phyloP scores from a whole-genome alignment of 2,888 invertebrate genomes.

The Caenorhabditis sulstoni region DNA sequence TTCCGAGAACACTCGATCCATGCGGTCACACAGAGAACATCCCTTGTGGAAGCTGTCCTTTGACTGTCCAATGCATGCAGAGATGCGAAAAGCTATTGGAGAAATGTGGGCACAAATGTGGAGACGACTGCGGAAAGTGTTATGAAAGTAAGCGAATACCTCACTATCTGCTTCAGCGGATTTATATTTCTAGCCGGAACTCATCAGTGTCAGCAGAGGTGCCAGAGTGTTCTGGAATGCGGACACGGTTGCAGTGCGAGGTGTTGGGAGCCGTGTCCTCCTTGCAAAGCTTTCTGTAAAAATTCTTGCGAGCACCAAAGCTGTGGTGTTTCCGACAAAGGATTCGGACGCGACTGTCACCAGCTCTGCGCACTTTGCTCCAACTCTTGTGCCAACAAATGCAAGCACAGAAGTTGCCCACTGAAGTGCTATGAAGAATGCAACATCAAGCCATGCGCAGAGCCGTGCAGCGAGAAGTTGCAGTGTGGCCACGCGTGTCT shows the following conservation, averaged over 20 bases:
- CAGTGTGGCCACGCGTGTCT: slow-evolving; percentile 85
- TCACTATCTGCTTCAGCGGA: too few species aligned
- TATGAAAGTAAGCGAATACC: slow-evolving; percentile 13
- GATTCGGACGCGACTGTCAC: slow-evolving; percentile 68
- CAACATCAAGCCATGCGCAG: slow-evolving; percentile 80
- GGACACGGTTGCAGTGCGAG: slow-evolving; percentile 82
- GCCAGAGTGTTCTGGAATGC: slow-evolving; percentile 84
- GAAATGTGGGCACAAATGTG: slow-evolving; percentile 46
- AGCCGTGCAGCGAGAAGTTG: slow-evolving; percentile 80
- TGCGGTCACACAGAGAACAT: slow-evolving; percentile 30
- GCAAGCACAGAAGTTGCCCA: slow-evolving; percentile 81
- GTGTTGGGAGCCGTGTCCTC: slow-evolving; percentile 78
- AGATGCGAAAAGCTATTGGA: slow-evolving; percentile 20
- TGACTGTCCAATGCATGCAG: slow-evolving; percentile 24
- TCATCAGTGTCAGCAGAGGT: slow-evolving; percentile 81
- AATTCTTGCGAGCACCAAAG: slow-evolving; percentile 37
- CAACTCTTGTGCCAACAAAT: slow-evolving; percentile 80
- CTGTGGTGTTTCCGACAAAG: slow-evolving; percentile 34
- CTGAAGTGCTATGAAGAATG: slow-evolving; percentile 81
- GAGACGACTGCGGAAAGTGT: slow-evolving; percentile 35
- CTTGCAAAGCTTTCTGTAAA: slow-evolving; percentile 75
- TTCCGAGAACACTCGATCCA: not conserved
- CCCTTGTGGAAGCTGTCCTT: not conserved
- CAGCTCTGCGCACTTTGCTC: slow-evolving; percentile 80
- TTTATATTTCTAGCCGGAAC: too few species aligned